phyloP scores from a whole-genome alignment of 2,113 vertebrate genomes.

The crab-eating macaque (Macaca fascicularis) region DNA sequence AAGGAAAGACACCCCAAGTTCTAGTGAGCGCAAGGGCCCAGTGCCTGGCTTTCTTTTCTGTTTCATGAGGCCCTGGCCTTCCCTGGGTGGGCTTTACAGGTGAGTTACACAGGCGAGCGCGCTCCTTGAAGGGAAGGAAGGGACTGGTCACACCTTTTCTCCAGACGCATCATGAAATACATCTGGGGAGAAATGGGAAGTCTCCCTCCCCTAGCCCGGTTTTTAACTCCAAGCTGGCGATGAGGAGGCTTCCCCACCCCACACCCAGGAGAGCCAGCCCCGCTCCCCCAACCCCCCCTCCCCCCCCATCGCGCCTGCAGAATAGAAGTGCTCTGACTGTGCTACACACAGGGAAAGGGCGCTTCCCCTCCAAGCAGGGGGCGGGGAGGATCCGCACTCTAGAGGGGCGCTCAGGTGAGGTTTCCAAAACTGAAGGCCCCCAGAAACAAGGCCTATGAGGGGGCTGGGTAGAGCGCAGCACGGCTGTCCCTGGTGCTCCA shows the following conservation, averaged over 20 bases:
- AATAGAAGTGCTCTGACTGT: no score
- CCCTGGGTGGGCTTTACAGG: neutral
- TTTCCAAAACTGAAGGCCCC: neutral
- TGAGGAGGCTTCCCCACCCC: neutral
- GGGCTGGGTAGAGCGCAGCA: no score
- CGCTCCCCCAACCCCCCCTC: fast-evolving
- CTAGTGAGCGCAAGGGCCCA: neutral
- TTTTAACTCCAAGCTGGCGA: neutral
- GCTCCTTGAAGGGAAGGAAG: neutral
- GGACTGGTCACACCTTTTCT: neutral
- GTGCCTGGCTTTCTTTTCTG: neutral
- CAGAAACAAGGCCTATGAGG: neutral
- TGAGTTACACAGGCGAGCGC: neutral
- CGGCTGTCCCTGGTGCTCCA: no score
- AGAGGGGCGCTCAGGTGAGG: neutral
- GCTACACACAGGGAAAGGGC: neutral
- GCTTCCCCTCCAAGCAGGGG: neutral
- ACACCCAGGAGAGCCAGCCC: neutral
- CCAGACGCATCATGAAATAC: neutral
- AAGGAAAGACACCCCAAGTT: neutral
- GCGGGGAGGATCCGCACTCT: fast-evolving
- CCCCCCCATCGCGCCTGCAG: neutral
- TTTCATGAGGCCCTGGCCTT: neutral
- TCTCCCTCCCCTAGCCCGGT: fast-evolving
- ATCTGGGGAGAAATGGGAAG: neutral